phyloP scores from a whole-genome alignment of 2,888 invertebrate genomes.

The Torymus auratus region DNA sequence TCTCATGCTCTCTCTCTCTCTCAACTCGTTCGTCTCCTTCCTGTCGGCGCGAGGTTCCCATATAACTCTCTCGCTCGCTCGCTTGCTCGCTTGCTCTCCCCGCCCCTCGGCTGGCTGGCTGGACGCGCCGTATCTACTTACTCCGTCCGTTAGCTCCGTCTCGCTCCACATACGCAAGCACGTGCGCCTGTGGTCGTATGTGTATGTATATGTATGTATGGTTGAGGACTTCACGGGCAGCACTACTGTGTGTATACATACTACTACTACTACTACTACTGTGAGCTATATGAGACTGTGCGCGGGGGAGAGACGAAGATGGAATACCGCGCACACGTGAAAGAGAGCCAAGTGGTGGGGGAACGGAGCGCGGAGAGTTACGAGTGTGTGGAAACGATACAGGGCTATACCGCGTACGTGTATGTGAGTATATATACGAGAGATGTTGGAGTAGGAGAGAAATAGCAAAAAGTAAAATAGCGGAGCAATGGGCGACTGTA shows the following conservation, averaged over 20 bases:
- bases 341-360: not conserved
- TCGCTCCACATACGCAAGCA: not conserved
- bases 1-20: constrained; percentile 27
- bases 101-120: constrained; percentile 34
- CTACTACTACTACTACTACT: no score
- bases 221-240: no score
- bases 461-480: not conserved
- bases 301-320: constrained; percentile 10
- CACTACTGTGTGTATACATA: no score
- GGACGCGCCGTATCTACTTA: constrained; percentile 11
- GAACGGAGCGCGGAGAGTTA: constrained; percentile 41
- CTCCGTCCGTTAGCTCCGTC: not conserved
- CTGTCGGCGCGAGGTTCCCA: constrained; percentile 50
- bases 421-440: not conserved
- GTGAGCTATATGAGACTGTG: not conserved
- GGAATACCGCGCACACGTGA: not conserved
- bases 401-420: not conserved
- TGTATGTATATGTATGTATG: no score
- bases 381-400: not conserved
- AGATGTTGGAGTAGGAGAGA: not conserved
- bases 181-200: no score
- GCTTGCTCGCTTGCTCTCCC: no score
- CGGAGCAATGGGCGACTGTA: not conserved
- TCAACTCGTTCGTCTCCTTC: constrained; percentile 58
- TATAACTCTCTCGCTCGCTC: constrained; percentile 49